Base-by-base conservation (phyloP, 1,140 invertebrate species). In the Nilaparvata lugens region DNA sequence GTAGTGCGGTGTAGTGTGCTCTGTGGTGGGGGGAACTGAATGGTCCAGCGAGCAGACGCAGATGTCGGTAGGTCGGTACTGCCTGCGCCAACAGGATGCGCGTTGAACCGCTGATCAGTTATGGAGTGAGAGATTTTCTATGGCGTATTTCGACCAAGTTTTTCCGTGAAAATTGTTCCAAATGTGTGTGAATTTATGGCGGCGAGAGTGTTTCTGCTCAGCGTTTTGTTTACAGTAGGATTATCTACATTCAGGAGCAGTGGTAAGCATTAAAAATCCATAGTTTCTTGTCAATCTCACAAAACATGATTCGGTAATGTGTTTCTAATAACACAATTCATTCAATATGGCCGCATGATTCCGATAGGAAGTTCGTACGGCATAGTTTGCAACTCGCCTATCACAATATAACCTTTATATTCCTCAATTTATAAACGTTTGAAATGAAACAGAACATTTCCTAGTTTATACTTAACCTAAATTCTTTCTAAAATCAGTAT, bases 131-230 rank as follows among this genome's bases (percentile, higher is more conserved):
- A 51, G 40, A 58, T 58, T 58, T 53, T 62, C 31, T 59, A 61
- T 62, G 63, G 63, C 63, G 63, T 58, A 66, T 65, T 64, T 64
- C 62, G 65, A 64, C 56, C 57, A 56, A 62, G 66, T 65, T 68
- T 64, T 62, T 59, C 59, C 58, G 59, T 64, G 59, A 68, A 61
- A 65, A 60, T 60, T 65, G 61, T 62, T 65, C 65, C 69, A 65
- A 65, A 70, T 70, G 69, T 67, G 60, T 66, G 66, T 68, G 64
- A 68, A 70, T 70, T 67, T 70, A 70, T 70, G 69, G 69, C 69
- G 67, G 62, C 64, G 57, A 63, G 69, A 64, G 65, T 67, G 62
- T 64, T 70, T 60, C 63, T 68, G 64, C 63, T 70, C 69, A 64
- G 65, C 65, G 58, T 69, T 69, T 57, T 63, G 59, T 70, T 62